phyloP scores from a whole-genome alignment of 2,888 invertebrate species.

The Heliconius cydno region DNA sequence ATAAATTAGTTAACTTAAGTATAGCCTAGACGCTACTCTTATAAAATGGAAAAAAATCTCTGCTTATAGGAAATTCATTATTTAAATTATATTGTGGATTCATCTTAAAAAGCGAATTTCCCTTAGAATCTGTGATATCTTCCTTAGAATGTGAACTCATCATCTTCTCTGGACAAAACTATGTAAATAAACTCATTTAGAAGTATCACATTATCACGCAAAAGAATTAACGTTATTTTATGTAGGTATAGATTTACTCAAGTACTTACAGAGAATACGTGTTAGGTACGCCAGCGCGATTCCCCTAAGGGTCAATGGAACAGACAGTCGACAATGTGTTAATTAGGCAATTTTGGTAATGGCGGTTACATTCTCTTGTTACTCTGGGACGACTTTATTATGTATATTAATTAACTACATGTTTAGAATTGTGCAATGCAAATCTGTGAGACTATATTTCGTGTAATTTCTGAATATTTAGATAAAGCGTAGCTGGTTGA shows the following conservation, averaged over 20 bases:
- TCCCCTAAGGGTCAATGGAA: conserved; percentile 35
- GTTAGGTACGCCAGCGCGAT: conserved; percentile 21
- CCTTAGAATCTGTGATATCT: background rate
- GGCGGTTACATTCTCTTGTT: conserved; percentile 33
- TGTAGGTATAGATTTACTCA: conserved; percentile 1
- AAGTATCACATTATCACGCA: background rate
- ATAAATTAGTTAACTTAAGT: background rate
- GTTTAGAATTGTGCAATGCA: conserved; percentile 9
- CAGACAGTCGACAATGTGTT: conserved; percentile 41
- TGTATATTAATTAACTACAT: conserved; percentile 27
- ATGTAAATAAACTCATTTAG: background rate
- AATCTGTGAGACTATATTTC: background rate
- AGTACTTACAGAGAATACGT: conserved; percentile 25
- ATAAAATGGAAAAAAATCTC: background rate
- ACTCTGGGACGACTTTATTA: conserved; percentile 33
- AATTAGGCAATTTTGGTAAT: conserved; percentile 38
- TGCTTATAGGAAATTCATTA: background rate
- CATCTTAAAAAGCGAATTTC: background rate
- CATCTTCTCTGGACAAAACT: background rate
- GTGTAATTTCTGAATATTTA: background rate
- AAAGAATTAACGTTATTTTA: background rate
- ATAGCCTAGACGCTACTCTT: background rate
- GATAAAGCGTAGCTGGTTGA: background rate
- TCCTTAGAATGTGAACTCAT: background rate
- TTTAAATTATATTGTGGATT: background rate